Evolutionary conservation across 1,140 invertebrate species (phyloP).

Genomic region (Papilio polyxenes): DNA sequence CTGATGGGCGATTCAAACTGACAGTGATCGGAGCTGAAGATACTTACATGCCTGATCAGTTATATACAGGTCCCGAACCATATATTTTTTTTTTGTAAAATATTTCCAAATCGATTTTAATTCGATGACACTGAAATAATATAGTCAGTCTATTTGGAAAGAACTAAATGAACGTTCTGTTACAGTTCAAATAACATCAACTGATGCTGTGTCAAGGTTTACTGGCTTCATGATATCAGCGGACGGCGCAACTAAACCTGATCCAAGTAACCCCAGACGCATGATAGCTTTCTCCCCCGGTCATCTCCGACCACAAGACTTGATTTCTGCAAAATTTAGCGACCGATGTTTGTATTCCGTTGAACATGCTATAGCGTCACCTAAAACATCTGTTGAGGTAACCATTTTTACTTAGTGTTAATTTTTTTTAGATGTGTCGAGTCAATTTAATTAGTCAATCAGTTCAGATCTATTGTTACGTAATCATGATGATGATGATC

Average conservation of each 20-base stretch:
- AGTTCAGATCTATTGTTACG: no score
- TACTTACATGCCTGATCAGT: conserved; percentile 65
- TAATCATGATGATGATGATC: no score
- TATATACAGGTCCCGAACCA: conserved; percentile 61
- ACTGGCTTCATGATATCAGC: conserved; percentile 71
- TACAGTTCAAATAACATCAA: conserved; percentile 64
- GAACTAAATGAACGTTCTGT: not conserved
- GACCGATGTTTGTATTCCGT: conserved; percentile 69
- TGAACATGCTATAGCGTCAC: conserved; percentile 58
- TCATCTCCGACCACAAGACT: conserved; percentile 56
- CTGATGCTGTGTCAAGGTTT: conserved; percentile 62
- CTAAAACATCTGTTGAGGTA: conserved; percentile 66
- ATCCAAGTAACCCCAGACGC: conserved; percentile 65
- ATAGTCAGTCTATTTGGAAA: no score
- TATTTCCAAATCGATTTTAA: not conserved
- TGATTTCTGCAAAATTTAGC: conserved; percentile 60
- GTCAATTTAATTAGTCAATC: no score
- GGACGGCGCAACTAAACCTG: conserved; percentile 64
- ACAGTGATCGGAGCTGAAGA: conserved; percentile 54
- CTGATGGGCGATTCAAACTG: conserved; percentile 67
- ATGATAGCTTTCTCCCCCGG: conserved; percentile 59
- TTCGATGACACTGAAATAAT: no score
- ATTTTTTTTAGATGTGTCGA: no score
- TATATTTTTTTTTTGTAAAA: not conserved
- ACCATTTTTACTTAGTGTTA: conserved; percentile 14